These are phyloP conservation scores for Ormyrus labotus DNA, from an alignment of 2,888 invertebrate genomes.

Conservation along the genomic window DNA sequence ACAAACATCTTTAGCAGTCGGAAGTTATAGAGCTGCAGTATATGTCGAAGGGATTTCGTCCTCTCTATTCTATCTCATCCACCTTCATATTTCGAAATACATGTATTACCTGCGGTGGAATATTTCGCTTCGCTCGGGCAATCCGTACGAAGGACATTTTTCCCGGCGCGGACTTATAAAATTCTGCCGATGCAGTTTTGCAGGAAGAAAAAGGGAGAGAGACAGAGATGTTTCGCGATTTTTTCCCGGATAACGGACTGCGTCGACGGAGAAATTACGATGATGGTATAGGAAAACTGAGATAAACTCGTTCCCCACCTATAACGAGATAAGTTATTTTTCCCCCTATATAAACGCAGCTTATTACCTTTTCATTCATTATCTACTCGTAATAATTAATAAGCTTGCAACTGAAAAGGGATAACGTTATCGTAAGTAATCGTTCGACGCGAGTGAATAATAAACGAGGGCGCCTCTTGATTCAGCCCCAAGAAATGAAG, in stretches of 20 bases:
- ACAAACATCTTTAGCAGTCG: no score
- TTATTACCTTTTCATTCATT: no score
- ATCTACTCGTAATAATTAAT: no score
- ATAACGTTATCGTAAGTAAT: no score
- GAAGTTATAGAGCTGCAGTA: not conserved
- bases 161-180: not conserved
- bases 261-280: slow-evolving; percentile 17
- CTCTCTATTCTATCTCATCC: not conserved
- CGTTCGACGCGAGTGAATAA: no score
- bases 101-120: slow-evolving; percentile 2
- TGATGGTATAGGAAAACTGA: slow-evolving; percentile 29
- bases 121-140: not conserved
- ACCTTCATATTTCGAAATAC: not conserved
- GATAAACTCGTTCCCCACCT: not conserved
- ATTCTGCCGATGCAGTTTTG: not conserved
- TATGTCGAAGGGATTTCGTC: slow-evolving; percentile 1
- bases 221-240: slow-evolving; percentile 35
- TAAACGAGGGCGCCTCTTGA: no score
- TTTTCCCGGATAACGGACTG: slow-evolving; percentile 22
- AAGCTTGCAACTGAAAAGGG: no score
- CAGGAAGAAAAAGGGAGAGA: not conserved
- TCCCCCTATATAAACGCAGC: no score
- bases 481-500: no score
- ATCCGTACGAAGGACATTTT: slow-evolving; percentile 8
- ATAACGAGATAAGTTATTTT: slow-evolving; percentile 10